These are phyloP conservation scores for Leucophenga montana DNA, from an alignment of 2,888 invertebrate genomes.

Conservation along the genomic window DNA sequence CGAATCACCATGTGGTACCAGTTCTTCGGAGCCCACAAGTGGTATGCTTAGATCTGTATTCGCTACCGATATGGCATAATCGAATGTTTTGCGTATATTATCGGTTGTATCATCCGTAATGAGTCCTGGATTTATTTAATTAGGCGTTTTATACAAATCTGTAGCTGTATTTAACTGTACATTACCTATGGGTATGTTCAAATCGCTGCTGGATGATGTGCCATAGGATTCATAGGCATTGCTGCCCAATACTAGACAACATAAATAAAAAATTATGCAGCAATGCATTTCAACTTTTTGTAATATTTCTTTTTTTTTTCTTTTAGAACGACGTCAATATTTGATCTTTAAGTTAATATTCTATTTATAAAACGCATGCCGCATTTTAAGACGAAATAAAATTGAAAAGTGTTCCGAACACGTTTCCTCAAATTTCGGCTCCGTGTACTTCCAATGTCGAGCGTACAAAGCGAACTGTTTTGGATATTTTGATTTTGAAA, in stretches of 20 bases:
- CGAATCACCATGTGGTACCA: conserved; percentile 75
- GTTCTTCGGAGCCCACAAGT: conserved; percentile 56
- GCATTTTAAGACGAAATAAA: background rate
- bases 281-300: conserved; percentile 44
- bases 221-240: conserved; percentile 39
- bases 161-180: background rate
- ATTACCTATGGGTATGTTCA: conserved; percentile 54
- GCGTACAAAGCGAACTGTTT: conserved; percentile 46
- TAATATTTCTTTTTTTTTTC: background rate
- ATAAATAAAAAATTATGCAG: conserved; percentile 28
- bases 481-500: conserved; percentile 25
- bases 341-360: background rate
- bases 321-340: background rate
- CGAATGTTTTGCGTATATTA: conserved; percentile 61
- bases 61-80: conserved; percentile 66
- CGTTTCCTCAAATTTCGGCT: background rate
- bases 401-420: background rate
- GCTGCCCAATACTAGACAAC: conserved; percentile 37
- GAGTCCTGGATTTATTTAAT: conserved; percentile 62
- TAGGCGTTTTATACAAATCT: background rate
- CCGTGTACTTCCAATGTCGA: conserved; percentile 37
- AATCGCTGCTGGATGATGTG: conserved; percentile 27
- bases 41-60: conserved; percentile 64
- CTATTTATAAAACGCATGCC: conserved; percentile 23
- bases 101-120: conserved; percentile 64